Conservation (phyloP, 2,113 vertebrate species). For the Aviceda subcristata region DNA sequence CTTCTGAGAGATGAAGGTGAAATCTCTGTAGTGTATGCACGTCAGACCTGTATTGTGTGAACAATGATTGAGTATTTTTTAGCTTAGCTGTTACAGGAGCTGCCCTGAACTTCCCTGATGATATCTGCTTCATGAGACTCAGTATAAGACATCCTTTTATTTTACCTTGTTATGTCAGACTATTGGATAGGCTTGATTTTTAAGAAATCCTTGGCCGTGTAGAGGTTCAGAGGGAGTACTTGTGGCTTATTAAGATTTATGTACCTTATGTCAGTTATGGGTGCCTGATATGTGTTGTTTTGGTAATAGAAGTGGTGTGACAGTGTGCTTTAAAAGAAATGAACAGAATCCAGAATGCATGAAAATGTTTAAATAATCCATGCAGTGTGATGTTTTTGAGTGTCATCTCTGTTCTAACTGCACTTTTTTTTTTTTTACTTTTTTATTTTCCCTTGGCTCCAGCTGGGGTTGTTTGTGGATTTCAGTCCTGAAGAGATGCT, state of each 20-base stretch:
- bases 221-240: background rate
- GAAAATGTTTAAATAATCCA: background rate
- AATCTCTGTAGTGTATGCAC: background rate
- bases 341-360: background rate
- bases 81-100: background rate
- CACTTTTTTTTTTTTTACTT: background rate
- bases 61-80: background rate
- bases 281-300: background rate
- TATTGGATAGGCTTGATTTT: background rate
- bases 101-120: background rate
- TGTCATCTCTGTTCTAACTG: background rate
- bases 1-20: background rate
- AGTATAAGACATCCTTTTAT: background rate
- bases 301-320: background rate
- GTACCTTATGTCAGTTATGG: background rate
- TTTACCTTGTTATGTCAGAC: background rate
- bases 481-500: constrained; percentile 86
- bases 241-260: background rate
- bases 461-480: constrained; percentile 93
- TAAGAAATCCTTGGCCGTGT: background rate
- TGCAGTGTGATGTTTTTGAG: background rate
- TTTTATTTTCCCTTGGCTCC: background rate
- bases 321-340: background rate
- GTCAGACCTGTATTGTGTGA: background rate
- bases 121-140: background rate